These are phyloP conservation scores for Drosophila lini DNA, from an alignment of 1,140 invertebrate genomes.

Conservation along the genomic window DNA sequence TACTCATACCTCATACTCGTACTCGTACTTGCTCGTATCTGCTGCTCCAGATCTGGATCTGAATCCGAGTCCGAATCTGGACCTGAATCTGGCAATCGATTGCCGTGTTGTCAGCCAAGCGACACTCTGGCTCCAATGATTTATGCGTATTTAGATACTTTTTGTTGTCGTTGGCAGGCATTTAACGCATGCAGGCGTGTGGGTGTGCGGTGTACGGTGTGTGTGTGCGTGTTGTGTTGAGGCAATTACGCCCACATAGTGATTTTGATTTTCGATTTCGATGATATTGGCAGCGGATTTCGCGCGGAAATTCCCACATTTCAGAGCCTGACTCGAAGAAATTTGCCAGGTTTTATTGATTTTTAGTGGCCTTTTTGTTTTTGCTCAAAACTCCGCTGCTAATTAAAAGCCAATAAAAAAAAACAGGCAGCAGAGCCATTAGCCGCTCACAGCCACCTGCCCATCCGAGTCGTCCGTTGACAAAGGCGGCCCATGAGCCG, in stretches of 20 bases:
- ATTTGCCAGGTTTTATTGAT: constrained; percentile 50
- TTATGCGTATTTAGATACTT: constrained; percentile 68
- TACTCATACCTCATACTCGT: constrained; percentile 54
- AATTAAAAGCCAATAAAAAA: constrained; percentile 61
- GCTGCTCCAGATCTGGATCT: constrained; percentile 71
- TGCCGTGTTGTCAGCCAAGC: constrained; percentile 66
- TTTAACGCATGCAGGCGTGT: constrained; percentile 58
- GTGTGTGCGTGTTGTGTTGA: constrained; percentile 51
- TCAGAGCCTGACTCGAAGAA: constrained; percentile 54
- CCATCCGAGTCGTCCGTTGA: constrained; percentile 40
- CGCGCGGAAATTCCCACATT: constrained; percentile 66
- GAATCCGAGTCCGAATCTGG: constrained; percentile 55
- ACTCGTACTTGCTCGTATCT: constrained; percentile 60
- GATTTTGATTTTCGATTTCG: constrained; percentile 59
- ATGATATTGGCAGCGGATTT: constrained; percentile 59
- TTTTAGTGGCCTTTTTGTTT: constrained; percentile 17
- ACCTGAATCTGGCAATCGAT: constrained; percentile 64
- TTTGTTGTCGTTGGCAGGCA: constrained; percentile 66
- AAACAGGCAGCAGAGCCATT: constrained; percentile 42
- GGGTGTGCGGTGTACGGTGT: constrained; percentile 36
- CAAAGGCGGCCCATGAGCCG: constrained; percentile 35
- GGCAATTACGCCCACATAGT: constrained; percentile 75
- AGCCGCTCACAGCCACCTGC: constrained; percentile 36
- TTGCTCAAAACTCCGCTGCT: constrained; percentile 22
- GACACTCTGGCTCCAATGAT: constrained; percentile 72